phyloP scores from a whole-genome alignment of 2,113 vertebrate genomes.

The Caracal caracal region DNA sequence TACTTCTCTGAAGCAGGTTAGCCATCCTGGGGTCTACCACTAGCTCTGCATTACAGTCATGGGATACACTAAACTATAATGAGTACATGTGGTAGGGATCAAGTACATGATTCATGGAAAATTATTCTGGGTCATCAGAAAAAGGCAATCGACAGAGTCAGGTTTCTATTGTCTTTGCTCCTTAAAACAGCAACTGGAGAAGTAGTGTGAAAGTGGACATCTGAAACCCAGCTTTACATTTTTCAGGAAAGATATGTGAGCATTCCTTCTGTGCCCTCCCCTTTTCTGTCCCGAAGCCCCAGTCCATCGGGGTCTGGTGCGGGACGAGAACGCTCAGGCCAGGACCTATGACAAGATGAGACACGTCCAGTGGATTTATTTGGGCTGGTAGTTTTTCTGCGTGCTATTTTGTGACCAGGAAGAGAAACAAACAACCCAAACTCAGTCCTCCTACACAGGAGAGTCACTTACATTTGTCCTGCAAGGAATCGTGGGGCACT shows the following conservation, averaged over 20 bases:
- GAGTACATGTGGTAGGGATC: neutral
- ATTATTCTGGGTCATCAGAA: neutral
- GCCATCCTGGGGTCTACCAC: neutral
- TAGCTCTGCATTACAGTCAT: neutral
- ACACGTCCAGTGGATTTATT: neutral
- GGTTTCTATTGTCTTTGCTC: neutral
- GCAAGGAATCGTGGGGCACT: conserved; percentile 96
- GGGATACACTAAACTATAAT: neutral
- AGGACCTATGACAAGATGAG: neutral
- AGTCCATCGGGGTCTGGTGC: neutral
- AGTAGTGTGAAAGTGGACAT: neutral
- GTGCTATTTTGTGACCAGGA: neutral
- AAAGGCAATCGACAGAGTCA: neutral
- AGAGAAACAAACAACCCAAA: neutral
- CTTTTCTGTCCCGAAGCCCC: neutral
- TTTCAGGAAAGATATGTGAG: neutral
- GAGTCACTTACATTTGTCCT: conserved; percentile 95
- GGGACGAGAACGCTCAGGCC: neutral
- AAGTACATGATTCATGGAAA: neutral
- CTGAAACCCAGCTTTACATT: neutral
- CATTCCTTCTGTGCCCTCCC: fast-evolving
- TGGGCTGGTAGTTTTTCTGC: neutral
- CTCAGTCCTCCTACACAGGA: neutral
- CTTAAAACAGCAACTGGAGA: neutral
- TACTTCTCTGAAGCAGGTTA: neutral